phyloP scores from a whole-genome alignment of 2,888 invertebrate species.

The Lasioglossum lativentre region DNA sequence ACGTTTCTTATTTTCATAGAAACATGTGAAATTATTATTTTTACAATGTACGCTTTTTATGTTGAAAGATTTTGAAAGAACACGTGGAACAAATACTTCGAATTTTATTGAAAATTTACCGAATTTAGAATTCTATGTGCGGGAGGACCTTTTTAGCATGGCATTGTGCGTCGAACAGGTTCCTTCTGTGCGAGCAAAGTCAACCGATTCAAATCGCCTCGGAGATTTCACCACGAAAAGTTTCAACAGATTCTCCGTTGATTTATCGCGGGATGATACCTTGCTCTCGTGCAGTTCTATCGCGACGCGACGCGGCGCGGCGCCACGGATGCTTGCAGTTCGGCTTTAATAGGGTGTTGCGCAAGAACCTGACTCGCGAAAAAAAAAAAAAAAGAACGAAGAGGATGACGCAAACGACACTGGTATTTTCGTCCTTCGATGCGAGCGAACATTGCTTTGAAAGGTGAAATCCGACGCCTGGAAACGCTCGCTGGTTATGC shows the following conservation, averaged over 20 bases:
- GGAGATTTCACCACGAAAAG: neutral
- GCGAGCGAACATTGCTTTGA: slow-evolving; percentile 43
- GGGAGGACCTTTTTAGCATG: too few relatives aligned
- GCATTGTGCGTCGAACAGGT: neutral
- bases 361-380: slow-evolving; percentile 45
- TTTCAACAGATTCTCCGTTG: slow-evolving; percentile 11
- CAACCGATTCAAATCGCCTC: neutral
- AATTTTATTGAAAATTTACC: neutral
- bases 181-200: neutral
- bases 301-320: slow-evolving; percentile 19
- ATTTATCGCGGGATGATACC: slow-evolving; percentile 9
- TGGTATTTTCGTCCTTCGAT: slow-evolving; percentile 58
- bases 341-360: slow-evolving; percentile 49
- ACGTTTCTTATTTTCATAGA: too few relatives aligned
- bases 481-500: slow-evolving; percentile 34
- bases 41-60: neutral
- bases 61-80: too few relatives aligned
- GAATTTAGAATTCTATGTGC: neutral
- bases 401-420: slow-evolving; percentile 47
- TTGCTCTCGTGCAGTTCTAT: neutral
- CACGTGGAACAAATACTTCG: neutral
- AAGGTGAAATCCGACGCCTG: slow-evolving; percentile 55
- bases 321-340: slow-evolving; percentile 8
- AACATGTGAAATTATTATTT: neutral
- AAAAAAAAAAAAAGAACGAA: slow-evolving; percentile 32